These are phyloP conservation scores for Leptinotarsa peninsularis DNA, from an alignment of 2,888 invertebrate species.

Conservation along the genomic window DNA sequence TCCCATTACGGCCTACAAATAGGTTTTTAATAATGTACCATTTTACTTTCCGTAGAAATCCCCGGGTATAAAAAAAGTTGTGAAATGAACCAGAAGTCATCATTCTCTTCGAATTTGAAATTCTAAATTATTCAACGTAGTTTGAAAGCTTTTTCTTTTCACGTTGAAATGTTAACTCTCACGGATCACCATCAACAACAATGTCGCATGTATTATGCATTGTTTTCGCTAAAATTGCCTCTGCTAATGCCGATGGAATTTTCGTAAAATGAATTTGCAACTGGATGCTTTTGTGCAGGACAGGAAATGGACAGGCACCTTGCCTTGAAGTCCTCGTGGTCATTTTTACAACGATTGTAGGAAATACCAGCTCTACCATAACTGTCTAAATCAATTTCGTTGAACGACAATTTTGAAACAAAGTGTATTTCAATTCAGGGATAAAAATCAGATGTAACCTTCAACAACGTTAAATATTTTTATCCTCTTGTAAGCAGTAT, in stretches of 20 bases:
- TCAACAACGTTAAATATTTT: too few species aligned
- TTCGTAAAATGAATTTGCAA: background rate
- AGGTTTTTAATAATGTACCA: slow-evolving; percentile 32
- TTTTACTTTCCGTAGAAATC: slow-evolving; percentile 26
- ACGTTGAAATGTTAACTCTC: slow-evolving; percentile 17
- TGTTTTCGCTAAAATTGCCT: background rate
- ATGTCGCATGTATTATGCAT: slow-evolving; percentile 29
- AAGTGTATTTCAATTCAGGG: too few species aligned
- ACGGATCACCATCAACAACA: slow-evolving; percentile 17
- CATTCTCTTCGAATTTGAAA: slow-evolving; percentile 34
- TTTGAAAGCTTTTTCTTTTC: slow-evolving; percentile 33
- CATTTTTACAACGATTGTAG: too few species aligned
- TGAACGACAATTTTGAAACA: too few species aligned
- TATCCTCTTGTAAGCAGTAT: too few species aligned
- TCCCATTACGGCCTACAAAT: slow-evolving; percentile 25
- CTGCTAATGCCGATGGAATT: background rate
- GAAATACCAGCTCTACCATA: too few species aligned
- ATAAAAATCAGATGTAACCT: too few species aligned
- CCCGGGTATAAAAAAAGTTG: slow-evolving; percentile 28
- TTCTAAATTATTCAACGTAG: slow-evolving; percentile 31
- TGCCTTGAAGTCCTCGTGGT: too few species aligned
- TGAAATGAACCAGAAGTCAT: slow-evolving; percentile 36
- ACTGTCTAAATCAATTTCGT: too few species aligned
- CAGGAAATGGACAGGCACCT: too few species aligned
- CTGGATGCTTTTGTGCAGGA: background rate